Percentiles rank a stretch among this genome's conserved stretches.
Evolutionary conservation across 2,797 vertebrate species (phyloP).

Genomic region (Coracias cyanogaster): DNA sequence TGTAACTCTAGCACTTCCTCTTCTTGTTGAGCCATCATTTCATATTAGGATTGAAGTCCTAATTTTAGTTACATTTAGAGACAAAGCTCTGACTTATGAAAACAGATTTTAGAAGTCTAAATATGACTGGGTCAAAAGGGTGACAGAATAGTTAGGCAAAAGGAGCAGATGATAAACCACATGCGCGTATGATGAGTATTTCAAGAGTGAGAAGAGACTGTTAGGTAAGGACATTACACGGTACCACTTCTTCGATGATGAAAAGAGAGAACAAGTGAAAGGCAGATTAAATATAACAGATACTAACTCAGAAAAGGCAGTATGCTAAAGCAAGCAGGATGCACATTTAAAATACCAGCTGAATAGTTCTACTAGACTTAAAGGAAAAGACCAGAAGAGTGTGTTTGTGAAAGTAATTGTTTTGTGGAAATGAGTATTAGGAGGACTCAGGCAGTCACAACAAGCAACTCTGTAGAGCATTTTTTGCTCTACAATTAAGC

Average conservation of each 20-base stretch:
- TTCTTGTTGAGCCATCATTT: conserved; percentile 50
- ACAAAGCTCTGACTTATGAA: conserved; percentile 5
- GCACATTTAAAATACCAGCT: background rate
- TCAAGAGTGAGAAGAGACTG: background rate
- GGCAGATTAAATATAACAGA: background rate
- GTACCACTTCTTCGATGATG: background rate
- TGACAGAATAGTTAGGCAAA: background rate
- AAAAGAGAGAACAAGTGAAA: background rate
- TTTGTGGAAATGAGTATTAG: background rate
- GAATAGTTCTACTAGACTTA: background rate
- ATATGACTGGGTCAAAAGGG: background rate
- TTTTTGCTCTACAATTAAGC: background rate
- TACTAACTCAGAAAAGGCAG: background rate
- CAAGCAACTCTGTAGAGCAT: background rate
- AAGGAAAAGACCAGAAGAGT: background rate
- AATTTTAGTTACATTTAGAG: conserved; percentile 31
- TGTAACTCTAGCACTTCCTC: conserved; percentile 40
- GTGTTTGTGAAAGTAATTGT: background rate
- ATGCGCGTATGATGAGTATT: background rate
- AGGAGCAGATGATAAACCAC: background rate
- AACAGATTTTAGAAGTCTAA: background rate
- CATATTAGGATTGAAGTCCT: conserved; percentile 17
- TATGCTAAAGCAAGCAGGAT: background rate
- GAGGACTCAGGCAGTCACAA: background rate
- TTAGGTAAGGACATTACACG: background rate